A percentile compares a stretch with the other conserved stretches of the same genome.
Evolutionary conservation across 2,113 vertebrate genomes (phyloP).

Genomic region (Oophaga pumilio): DNA sequence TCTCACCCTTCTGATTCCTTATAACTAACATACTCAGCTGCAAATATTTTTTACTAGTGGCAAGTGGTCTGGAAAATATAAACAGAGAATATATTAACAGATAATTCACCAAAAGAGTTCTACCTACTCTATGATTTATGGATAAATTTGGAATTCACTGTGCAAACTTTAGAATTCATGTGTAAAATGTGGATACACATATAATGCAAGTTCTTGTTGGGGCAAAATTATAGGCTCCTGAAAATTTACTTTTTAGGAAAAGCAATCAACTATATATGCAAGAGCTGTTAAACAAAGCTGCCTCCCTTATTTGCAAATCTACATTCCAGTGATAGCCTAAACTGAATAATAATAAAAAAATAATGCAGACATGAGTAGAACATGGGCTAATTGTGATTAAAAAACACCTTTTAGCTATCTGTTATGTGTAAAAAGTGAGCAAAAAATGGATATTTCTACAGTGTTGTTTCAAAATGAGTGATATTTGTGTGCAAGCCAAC

Average conservation of each 20-base stretch:
- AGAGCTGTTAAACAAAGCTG: background rate
- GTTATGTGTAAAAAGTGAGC: too few relatives aligned
- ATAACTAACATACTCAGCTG: conserved; percentile 28
- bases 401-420: too few relatives aligned
- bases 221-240: conserved; percentile 39
- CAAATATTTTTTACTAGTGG: conserved; percentile 13
- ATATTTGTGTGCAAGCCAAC: too few relatives aligned
- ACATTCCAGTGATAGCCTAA: background rate
- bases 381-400: background rate
- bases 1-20: background rate
- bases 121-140: conserved; percentile 20
- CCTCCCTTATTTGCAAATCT: background rate
- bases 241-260: conserved; percentile 18
- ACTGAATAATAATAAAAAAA: background rate
- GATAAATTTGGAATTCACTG: conserved; percentile 15
- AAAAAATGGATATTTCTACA: too few relatives aligned
- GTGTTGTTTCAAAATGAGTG: too few relatives aligned
- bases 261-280: background rate
- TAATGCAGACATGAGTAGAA: background rate
- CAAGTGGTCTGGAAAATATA: conserved; percentile 15
- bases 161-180: conserved; percentile 9
- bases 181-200: conserved; percentile 3
- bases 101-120: conserved; percentile 33
- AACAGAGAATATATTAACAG: background rate
- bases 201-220: background rate